Percentiles rank a stretch among this genome's conserved stretches.
Evolutionary conservation across 2,888 invertebrate species (phyloP).

Genomic region (Caenorhabditis plicata): DNA sequence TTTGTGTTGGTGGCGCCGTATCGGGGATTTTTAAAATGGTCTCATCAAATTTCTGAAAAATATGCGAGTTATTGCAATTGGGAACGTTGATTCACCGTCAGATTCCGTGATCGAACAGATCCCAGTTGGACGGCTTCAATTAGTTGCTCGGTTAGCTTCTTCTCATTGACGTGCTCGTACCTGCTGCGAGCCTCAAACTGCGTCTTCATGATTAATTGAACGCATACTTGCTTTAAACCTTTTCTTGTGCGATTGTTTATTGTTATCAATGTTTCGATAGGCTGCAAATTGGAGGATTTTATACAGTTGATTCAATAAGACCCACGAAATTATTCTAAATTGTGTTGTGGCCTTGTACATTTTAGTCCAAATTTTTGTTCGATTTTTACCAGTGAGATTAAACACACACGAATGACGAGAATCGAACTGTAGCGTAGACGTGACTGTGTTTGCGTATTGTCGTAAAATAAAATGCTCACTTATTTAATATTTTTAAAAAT

Average conservation of each 20-base stretch:
- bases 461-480: no score
- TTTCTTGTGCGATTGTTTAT: constrained; percentile 59
- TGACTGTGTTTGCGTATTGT: no score
- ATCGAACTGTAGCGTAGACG: no score
- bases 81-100: constrained; percentile 34
- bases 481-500: no score
- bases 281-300: no score
- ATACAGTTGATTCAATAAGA: no score
- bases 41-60: constrained; percentile 46
- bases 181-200: constrained; percentile 57
- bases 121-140: constrained; percentile 55
- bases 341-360: no score
- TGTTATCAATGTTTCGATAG: constrained; percentile 45
- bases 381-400: no score
- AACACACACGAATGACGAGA: no score
- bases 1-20: constrained; percentile 53
- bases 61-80: no score
- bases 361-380: no score
- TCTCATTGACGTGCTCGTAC: constrained; percentile 64
- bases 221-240: constrained; percentile 54
- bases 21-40: constrained; percentile 52
- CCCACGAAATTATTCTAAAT: no score
- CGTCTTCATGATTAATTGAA: constrained; percentile 56
- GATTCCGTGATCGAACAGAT: constrained; percentile 47
- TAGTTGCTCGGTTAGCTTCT: constrained; percentile 57